Evolutionary conservation across 2,797 vertebrate species (phyloP), one percentile per base, ranked within the genome.

Genomic region (Staurois parvus): DNA sequence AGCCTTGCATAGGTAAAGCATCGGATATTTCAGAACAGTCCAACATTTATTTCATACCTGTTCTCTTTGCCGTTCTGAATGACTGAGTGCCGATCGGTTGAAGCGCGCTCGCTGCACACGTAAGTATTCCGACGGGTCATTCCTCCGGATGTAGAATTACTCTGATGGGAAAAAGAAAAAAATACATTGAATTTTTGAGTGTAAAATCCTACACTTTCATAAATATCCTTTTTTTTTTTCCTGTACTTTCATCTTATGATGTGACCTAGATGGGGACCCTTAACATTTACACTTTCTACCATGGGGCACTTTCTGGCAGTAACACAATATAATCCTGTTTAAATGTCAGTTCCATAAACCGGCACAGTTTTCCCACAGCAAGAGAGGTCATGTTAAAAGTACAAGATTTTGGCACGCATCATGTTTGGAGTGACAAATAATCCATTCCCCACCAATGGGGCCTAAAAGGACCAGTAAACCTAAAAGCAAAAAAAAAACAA

Each of bases 51-150:
- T 52, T 17, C 0, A 59, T 95, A 99, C 98, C 98, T 99, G 96
- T 96, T 99, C 89, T 99, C 98, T 88, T 98, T 99, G 91, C 98
- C 98, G 72, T 99, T 99, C 88, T 98, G 98, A 89, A 99, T 96
- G 88, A 99, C 97, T 17, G 98, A 96, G 77, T 99, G 98, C 28
- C 97, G 96, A 86, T 99, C 98, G 0, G 96, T 89, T 91, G 97
- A 95, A 88, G 96, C 97, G 83, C 97, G 92, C 92, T 99, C 98
- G 37, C 96, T 98, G 95, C 98, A 99, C 81, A 99, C 97, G 0
- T 99, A 99, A 0, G 98, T 99, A 92, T 99, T 99, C 90, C 98
- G 96, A 80, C 98, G 92, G 4, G 97, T 97, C 97, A 99, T 99
- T 26, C 97, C 97, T 72, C 96, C 96, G 2, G 97, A 97, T 72